These are phyloP conservation scores for Elanus axillaris DNA, from an alignment of 2,113 vertebrate species.

Conservation along the genomic window DNA sequence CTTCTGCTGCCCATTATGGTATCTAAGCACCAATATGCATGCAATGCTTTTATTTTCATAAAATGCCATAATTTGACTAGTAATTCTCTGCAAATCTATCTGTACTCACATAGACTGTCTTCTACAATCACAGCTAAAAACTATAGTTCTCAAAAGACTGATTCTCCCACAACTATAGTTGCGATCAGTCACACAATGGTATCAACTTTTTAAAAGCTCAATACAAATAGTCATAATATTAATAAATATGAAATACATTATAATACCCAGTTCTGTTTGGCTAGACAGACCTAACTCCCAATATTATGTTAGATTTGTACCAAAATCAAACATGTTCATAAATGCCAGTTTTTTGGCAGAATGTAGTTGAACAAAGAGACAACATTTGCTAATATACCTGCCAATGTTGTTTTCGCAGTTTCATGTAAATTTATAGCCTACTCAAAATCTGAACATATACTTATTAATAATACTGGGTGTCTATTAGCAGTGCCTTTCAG, in stretches of 20 bases:
- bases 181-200: background rate
- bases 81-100: background rate
- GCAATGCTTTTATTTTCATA: slow-evolving; percentile 70
- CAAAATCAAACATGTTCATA: background rate
- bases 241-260: background rate
- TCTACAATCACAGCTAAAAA: background rate
- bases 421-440: background rate
- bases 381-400: background rate
- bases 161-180: slow-evolving; percentile 16
- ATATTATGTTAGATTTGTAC: background rate
- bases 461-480: background rate
- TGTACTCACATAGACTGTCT: background rate
- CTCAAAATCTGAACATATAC: background rate
- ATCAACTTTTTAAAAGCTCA: background rate
- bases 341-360: background rate
- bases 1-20: slow-evolving; percentile 36
- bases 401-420: background rate
- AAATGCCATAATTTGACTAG: slow-evolving; percentile 16
- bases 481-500: background rate
- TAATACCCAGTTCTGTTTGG: background rate
- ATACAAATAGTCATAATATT: background rate
- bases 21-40: slow-evolving; percentile 69
- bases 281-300: background rate
- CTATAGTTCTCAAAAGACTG: background rate
- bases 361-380: background rate